Base-by-base conservation (phyloP, 2,888 invertebrate species). In the Meghimatium bilineatum region DNA sequence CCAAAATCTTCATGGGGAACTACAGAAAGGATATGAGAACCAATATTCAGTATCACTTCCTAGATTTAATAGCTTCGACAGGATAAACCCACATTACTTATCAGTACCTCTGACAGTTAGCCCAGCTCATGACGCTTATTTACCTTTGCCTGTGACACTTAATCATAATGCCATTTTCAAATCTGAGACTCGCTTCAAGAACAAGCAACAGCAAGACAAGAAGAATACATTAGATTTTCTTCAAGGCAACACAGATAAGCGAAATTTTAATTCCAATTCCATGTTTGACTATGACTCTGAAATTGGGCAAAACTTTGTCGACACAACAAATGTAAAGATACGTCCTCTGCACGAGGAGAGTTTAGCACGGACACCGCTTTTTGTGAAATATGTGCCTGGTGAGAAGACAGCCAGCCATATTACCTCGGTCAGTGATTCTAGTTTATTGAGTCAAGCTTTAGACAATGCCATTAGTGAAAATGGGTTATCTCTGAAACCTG, bases 261-360 rank as follows among this genome's bases (percentile, higher is more conserved):
- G 66, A 49, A 67, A n/a, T 23, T 29, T 67, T 67, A 49, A 79
- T 29, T 32, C 67, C 23, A 79, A 67, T 32, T 20, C 32, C 12
- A 52, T 12, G 5, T 52, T 49, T 49, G 44, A 32, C 34, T 2
- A 32, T 14, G 10, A 49, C 2, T 79, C 79, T 44, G 67, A 49
- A 32, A 67, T 79, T 10, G 12, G n/a, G 12, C 67, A 67, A 34
- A 67, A 67, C 29, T 44, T 79, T 67, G 10, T 67, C 34, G 79
- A 32, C 29, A 29, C 66, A 10, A 26, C 29, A 32, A 12, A 5
- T 23, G n/a, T 36, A 12, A 56, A 63, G 32, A 34, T 36, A 2
- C 26, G 63, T 12, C 44, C 5, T 44, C 6, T 8, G 20, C 38
- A 66, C 8, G 12, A 44, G 0, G 38, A n/a, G 1, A 38, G 26